Evolutionary conservation across 2,113 vertebrate genomes (phyloP).

Genomic region (Apus apus): DNA sequence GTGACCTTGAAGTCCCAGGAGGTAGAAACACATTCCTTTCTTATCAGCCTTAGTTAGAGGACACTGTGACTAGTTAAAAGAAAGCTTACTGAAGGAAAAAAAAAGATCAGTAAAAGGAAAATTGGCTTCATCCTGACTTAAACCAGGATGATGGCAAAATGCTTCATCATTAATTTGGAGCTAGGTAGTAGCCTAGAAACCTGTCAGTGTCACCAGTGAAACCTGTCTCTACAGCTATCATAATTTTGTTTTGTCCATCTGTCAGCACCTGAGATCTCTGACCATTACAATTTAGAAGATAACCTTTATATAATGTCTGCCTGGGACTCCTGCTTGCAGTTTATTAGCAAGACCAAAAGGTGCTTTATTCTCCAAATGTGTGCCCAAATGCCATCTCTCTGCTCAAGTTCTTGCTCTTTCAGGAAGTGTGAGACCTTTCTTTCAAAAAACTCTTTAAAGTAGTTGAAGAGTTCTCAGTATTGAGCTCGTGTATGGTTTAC

Average conservation of each 20-base stretch:
- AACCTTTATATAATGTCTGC: neutral
- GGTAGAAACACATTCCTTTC: no score
- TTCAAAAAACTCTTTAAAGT: no score
- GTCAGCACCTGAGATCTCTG: neutral
- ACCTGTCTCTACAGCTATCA: neutral
- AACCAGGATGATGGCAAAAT: neutral
- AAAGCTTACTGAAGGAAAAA: no score
- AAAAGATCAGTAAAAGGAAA: no score
- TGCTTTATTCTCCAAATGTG: neutral
- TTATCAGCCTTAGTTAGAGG: no score
- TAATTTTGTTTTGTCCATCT: neutral
- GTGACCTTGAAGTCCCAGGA: no score
- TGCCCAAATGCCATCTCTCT: neutral
- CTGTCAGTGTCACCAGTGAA: neutral
- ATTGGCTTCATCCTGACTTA: no score
- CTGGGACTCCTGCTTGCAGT: neutral
- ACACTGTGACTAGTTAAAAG: no score
- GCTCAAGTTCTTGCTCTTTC: neutral
- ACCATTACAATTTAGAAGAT: neutral
- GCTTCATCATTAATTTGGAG: neutral
- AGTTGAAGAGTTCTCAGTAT: neutral
- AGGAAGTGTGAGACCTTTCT: neutral
- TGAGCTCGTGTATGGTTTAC: neutral
- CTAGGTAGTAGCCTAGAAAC: neutral
- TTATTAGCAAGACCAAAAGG: neutral